Conservation (phyloP, 2,113 vertebrate genomes). For the Circaetus gallicus region DNA sequence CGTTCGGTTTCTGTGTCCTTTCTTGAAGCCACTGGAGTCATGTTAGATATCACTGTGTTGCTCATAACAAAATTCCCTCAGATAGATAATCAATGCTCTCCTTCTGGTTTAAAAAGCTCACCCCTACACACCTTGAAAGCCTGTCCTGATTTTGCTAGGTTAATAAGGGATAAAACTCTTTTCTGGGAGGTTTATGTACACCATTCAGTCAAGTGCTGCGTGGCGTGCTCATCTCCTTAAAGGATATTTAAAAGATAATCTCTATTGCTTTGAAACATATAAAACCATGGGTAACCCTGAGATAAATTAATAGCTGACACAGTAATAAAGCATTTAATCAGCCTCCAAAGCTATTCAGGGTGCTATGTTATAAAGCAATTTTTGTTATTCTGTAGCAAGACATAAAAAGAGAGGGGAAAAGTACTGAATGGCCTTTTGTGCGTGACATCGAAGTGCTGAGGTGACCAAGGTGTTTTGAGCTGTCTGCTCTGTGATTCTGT, state of each 20-base stretch:
- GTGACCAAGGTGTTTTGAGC: neutral
- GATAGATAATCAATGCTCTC: neutral
- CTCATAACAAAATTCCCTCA: neutral
- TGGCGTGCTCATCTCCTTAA: neutral
- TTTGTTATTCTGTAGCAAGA: neutral
- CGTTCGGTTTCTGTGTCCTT: neutral
- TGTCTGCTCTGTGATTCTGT: neutral
- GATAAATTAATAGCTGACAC: neutral
- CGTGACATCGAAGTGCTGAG: neutral
- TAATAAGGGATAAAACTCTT: neutral
- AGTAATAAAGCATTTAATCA: neutral
- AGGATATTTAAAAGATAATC: slow-evolving; percentile 16
- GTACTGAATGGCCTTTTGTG: neutral
- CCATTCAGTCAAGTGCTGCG: neutral
- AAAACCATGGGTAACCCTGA: neutral
- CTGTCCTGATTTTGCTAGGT: neutral
- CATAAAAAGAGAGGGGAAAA: neutral
- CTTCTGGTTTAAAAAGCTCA: neutral
- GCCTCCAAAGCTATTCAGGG: neutral
- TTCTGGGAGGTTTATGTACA: neutral
- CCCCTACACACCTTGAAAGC: neutral
- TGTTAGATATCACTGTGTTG: neutral
- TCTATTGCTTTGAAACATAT: neutral
- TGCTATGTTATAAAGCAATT: neutral
- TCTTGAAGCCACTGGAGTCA: neutral